A percentile compares a stretch with the other conserved stretches of the same genome.
These are phyloP conservation scores for Myotis findleyi DNA, from an alignment of 2,797 vertebrate genomes.

Conservation along the genomic window DNA sequence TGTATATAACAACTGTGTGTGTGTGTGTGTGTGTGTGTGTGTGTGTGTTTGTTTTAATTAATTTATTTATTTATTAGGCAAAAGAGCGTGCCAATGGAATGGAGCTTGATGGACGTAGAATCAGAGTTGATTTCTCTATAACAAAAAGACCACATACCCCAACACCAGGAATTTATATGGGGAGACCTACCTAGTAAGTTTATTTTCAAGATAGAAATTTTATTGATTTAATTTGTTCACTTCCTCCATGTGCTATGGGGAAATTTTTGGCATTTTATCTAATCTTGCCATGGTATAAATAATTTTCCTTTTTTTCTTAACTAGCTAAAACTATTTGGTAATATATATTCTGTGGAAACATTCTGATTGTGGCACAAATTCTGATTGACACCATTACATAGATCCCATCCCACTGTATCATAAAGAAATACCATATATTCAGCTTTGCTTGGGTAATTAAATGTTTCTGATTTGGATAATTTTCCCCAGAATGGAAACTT, in stretches of 20 bases:
- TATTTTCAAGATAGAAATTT: background rate
- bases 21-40: background rate
- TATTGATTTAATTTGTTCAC: background rate
- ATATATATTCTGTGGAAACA: background rate
- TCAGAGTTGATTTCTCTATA: constrained; percentile 97
- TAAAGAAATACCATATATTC: background rate
- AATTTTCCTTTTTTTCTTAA: background rate
- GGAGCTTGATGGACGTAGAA: constrained; percentile 97
- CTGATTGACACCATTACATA: background rate
- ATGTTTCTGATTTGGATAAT: background rate
- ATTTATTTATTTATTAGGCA: constrained; percentile 86
- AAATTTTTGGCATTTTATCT: background rate
- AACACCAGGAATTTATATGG: constrained; percentile 99
- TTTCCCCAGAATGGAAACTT: background rate
- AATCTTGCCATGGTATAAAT: background rate
- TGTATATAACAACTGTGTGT: background rate
- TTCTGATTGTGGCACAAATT: background rate
- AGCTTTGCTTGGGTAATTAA: background rate
- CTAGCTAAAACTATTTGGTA: background rate
- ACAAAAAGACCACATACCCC: constrained; percentile 97
- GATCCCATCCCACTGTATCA: background rate
- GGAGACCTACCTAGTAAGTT: constrained; percentile 97
- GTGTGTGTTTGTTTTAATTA: too few species aligned
- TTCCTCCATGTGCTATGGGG: background rate
- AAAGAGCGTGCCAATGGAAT: constrained; percentile 98